Evolutionary conservation across 2,113 vertebrate genomes (phyloP).

Genomic region (Saccopteryx leptura): DNA sequence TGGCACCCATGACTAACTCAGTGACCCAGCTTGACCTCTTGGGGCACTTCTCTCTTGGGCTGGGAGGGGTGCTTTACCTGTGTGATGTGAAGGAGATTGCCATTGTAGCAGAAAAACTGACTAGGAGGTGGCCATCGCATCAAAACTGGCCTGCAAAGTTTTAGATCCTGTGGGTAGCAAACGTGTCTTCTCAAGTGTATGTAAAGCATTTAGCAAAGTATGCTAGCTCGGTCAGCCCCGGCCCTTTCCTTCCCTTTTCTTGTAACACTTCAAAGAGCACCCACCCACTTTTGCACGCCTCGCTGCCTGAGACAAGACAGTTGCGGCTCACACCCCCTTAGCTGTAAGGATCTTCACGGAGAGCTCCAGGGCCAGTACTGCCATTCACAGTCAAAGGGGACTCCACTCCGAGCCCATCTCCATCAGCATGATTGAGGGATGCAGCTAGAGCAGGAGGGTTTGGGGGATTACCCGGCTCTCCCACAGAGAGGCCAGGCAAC

Average conservation of each 20-base stretch:
- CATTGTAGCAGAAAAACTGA: not conserved
- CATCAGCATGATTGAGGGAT: not conserved
- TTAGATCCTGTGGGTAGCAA: not conserved
- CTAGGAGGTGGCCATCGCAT: not conserved
- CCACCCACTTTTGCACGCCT: constrained; percentile 5
- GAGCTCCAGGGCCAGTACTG: not conserved
- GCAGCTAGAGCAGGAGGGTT: not conserved
- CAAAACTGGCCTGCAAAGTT: not conserved
- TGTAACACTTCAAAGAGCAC: not conserved
- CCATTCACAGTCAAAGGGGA: not conserved
- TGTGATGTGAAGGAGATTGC: not conserved
- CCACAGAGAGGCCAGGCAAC: constrained; percentile 66
- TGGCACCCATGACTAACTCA: not conserved
- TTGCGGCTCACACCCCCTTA: not conserved
- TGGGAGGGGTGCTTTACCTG: not conserved
- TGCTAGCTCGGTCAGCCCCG: not conserved
- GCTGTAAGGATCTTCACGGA: not conserved
- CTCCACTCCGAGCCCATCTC: not conserved
- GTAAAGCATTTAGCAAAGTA: not conserved
- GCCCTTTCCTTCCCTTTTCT: constrained; percentile 62
- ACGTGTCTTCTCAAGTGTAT: not conserved
- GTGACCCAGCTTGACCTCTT: not conserved
- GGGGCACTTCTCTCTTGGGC: not conserved
- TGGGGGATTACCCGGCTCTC: constrained; percentile 58
- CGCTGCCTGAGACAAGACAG: constrained; percentile 30